Evolutionary conservation across 1,140 invertebrate genomes (phyloP).

Genomic region (Zophobas morio): DNA sequence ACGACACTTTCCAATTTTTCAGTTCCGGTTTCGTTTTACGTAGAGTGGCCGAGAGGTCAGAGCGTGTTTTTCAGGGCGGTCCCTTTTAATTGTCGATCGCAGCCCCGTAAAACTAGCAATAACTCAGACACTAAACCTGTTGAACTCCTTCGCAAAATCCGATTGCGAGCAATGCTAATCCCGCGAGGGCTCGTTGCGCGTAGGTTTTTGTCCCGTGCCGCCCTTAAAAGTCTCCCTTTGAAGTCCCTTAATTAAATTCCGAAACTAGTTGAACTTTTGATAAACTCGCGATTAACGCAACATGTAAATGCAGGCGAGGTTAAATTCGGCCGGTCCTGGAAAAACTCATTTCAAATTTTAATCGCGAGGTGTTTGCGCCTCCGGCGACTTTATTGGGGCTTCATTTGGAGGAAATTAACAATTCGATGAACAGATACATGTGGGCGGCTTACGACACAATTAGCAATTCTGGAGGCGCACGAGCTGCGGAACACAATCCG

Average conservation of each 20-base stretch:
- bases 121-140: neutral
- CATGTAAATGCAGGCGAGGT: no score
- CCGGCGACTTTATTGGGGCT: neutral
- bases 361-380: neutral
- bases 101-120: neutral
- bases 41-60: no score
- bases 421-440: slow-evolving; percentile 18
- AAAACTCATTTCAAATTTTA: slow-evolving; percentile 37
- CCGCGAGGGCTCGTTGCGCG: neutral
- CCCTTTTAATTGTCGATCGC: neutral
- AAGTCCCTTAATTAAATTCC: slow-evolving; percentile 12
- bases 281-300: neutral
- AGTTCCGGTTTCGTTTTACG: no score
- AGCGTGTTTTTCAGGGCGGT: no score
- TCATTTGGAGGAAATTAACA: slow-evolving; percentile 27
- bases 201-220: slow-evolving; percentile 11
- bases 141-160: slow-evolving; percentile 24
- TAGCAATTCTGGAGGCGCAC: slow-evolving; percentile 42
- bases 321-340: neutral
- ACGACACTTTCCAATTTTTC: no score
- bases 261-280: slow-evolving; percentile 8
- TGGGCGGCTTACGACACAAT: slow-evolving; percentile 33
- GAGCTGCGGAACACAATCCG: slow-evolving; percentile 36
- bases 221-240: neutral
- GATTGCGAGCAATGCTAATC: slow-evolving; percentile 12